Conservation (phyloP, 2,113 vertebrate genomes). For the Galbula dea region DNA sequence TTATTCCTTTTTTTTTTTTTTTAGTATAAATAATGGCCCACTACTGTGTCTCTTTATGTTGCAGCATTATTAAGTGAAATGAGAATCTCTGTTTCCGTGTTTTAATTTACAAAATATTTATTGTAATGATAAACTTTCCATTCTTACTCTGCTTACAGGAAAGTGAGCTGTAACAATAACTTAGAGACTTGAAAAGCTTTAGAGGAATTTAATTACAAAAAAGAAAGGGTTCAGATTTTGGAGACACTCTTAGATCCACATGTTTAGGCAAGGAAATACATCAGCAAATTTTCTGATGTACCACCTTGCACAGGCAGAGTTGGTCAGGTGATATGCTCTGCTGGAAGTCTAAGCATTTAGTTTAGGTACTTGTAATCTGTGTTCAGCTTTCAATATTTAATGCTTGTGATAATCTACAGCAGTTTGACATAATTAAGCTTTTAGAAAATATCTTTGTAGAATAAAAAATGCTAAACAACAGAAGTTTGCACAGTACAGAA, state of each 20-base stretch:
- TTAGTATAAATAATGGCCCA: not conserved
- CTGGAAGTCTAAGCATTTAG: not conserved
- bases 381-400: not conserved
- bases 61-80: not conserved
- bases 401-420: not conserved
- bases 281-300: not conserved
- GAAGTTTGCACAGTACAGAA: not conserved
- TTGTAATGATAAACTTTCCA: not conserved
- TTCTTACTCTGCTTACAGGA: not conserved
- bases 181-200: not conserved
- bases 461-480: not conserved
- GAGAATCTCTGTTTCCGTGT: not conserved
- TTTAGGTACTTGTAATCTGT: not conserved
- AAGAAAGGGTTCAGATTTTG: not conserved
- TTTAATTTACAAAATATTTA: not conserved
- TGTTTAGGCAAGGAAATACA: not conserved
- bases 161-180: not conserved
- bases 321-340: not conserved
- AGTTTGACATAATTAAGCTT: not conserved
- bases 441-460: not conserved
- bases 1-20: not conserved
- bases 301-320: not conserved
- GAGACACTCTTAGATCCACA: not conserved
- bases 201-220: not conserved
- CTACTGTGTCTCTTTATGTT: not conserved